Percentiles rank a stretch among this genome's conserved stretches.
Evolutionary conservation across 2,797 vertebrate species (phyloP).

Genomic region (Sciurus carolinensis): DNA sequence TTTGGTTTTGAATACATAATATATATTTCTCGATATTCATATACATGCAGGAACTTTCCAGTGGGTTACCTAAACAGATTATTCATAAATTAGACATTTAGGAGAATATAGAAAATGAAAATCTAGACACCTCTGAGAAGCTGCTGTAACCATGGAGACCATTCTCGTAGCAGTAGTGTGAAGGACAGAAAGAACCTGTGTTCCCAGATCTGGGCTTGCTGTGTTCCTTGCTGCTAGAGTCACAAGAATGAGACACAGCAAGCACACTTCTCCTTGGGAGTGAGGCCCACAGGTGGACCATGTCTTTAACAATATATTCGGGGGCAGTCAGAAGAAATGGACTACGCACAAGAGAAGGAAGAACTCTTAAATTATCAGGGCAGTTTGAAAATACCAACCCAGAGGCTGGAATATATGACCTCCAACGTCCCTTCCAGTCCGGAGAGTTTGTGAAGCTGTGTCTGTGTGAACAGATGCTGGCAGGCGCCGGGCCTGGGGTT

Average conservation of each 20-base stretch:
- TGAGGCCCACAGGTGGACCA: accelerated
- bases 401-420: conserved; percentile 34
- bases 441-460: conserved; percentile 62
- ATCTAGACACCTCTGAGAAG: conserved; percentile 68
- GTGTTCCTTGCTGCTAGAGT: background rate
- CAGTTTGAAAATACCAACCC: background rate
- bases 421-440: conserved; percentile 65
- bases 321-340: background rate
- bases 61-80: conserved; percentile 65
- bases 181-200: conserved; percentile 68
- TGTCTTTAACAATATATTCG: background rate
- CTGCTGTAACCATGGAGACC: conserved; percentile 76
- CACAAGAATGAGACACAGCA: background rate
- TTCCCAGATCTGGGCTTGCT: conserved; percentile 1
- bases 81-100: conserved; percentile 78
- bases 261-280: background rate
- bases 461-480: conserved; percentile 61
- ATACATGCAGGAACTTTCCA: conserved; percentile 66
- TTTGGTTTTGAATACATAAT: conserved; percentile 36
- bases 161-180: conserved; percentile 53
- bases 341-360: background rate
- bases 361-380: conserved; percentile 9
- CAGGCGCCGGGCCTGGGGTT: conserved; percentile 32
- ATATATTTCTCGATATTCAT: conserved; percentile 47
- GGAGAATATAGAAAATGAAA: conserved; percentile 52